Percentiles rank a stretch among this genome's conserved stretches.
These are phyloP conservation scores for Piaya cayana DNA, from an alignment of 2,113 vertebrate genomes.

Conservation along the genomic window DNA sequence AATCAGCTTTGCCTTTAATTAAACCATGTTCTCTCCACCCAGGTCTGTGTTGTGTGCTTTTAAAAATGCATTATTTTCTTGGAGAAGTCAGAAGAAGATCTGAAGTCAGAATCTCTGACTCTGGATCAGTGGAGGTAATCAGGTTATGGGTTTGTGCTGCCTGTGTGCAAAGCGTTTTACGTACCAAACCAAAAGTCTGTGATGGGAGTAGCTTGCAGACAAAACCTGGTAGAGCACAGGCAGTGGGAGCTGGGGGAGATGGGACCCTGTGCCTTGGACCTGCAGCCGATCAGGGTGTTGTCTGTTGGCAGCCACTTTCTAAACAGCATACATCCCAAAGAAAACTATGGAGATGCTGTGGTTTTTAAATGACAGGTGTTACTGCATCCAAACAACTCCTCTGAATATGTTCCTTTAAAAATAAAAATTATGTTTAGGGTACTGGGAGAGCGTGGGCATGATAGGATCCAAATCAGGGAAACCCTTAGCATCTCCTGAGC, in stretches of 20 bases:
- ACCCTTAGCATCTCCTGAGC: neutral
- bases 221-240: neutral
- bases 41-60: constrained; percentile 31
- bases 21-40: constrained; percentile 87
- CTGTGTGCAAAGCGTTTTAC: neutral
- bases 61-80: neutral
- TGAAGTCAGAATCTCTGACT: neutral
- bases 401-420: neutral
- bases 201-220: neutral
- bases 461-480: neutral
- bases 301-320: neutral
- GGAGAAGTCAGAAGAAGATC: neutral
- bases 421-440: neutral
- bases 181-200: neutral
- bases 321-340: neutral
- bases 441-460: neutral
- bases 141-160: neutral
- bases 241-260: neutral
- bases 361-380: neutral
- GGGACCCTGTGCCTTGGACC: neutral
- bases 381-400: neutral
- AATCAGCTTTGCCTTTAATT: constrained; percentile 94
- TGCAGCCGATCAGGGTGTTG: neutral
- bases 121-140: neutral
- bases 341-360: neutral